phyloP scores from a whole-genome alignment of 2,888 invertebrate genomes.

The Dysmachus trigonus region DNA sequence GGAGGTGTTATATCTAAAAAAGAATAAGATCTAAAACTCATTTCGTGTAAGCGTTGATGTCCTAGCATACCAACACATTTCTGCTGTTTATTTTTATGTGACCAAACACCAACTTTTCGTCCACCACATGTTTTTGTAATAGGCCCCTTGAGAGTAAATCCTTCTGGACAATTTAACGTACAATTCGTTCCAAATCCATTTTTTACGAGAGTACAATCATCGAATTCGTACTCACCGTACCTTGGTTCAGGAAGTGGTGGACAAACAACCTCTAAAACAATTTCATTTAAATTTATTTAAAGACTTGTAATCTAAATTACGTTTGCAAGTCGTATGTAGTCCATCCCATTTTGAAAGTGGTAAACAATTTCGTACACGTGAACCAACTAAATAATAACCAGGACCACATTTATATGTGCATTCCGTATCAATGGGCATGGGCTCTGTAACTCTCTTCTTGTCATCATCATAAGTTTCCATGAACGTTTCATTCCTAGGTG shows the following conservation, averaged over 20 bases:
- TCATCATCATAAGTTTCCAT: constrained; percentile 52
- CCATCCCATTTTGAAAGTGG: constrained; percentile 77
- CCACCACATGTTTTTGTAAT: constrained; percentile 67
- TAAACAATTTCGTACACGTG: constrained; percentile 71
- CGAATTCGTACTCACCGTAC: constrained; percentile 68
- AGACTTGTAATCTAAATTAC: constrained; percentile 60
- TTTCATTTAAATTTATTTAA: not conserved
- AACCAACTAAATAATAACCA: constrained; percentile 73
- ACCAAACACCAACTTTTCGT: constrained; percentile 67
- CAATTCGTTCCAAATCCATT: constrained; percentile 70
- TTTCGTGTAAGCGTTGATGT: not conserved
- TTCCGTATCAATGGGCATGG: constrained; percentile 70
- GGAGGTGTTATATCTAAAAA: constrained; percentile 70
- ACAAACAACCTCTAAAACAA: constrained; percentile 64
- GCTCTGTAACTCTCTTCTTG: constrained; percentile 52
- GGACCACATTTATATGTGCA: constrained; percentile 72
- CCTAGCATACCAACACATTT: constrained; percentile 65
- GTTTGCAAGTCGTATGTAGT: constrained; percentile 72
- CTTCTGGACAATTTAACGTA: constrained; percentile 68
- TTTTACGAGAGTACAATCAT: constrained; percentile 67
- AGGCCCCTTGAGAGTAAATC: constrained; percentile 70
- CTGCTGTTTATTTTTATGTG: constrained; percentile 62
- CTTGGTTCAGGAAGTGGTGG: constrained; percentile 66
- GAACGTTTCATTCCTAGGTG: constrained; percentile 54
- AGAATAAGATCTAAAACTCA: constrained; percentile 15